Conservation (phyloP, 2,113 vertebrate species). For the Vombatus ursinus region DNA sequence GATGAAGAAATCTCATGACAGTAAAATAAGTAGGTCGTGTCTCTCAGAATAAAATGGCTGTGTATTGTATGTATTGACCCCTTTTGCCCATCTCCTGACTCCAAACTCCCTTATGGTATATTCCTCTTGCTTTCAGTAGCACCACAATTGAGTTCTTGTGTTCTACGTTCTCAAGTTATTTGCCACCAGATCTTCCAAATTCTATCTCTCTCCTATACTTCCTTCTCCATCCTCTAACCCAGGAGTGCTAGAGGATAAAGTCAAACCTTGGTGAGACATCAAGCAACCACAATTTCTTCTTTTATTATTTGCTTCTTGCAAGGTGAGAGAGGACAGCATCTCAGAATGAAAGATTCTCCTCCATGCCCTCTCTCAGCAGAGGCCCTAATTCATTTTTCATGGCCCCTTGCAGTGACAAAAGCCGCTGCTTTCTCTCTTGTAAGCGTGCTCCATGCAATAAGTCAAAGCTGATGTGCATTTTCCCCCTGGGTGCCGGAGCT, state of each 20-base stretch:
- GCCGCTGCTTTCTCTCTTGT: constrained; percentile 84
- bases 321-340: constrained; percentile 86
- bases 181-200: neutral
- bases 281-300: constrained; percentile 37
- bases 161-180: rapidly evolving
- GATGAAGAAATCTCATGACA: constrained; percentile 57
- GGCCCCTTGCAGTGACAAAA: constrained; percentile 89
- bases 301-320: constrained; percentile 71
- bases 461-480: constrained; percentile 88
- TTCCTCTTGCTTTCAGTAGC: rapidly evolving
- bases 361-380: constrained; percentile 85
- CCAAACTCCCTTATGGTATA: neutral
- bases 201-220: neutral
- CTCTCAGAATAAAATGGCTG: neutral
- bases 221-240: neutral
- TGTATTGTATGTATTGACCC: neutral
- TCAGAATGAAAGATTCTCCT: constrained; percentile 86
- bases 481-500: constrained; percentile 83
- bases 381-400: constrained; percentile 90
- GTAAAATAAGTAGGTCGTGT: constrained; percentile 58
- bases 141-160: neutral
- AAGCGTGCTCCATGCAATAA: constrained; percentile 84
- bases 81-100: rapidly evolving
- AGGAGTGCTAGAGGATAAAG: neutral
- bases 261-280: constrained; percentile 29